Evolutionary conservation across 2,113 vertebrate species (phyloP).

Genomic region (Erythrocercus mccallii): DNA sequence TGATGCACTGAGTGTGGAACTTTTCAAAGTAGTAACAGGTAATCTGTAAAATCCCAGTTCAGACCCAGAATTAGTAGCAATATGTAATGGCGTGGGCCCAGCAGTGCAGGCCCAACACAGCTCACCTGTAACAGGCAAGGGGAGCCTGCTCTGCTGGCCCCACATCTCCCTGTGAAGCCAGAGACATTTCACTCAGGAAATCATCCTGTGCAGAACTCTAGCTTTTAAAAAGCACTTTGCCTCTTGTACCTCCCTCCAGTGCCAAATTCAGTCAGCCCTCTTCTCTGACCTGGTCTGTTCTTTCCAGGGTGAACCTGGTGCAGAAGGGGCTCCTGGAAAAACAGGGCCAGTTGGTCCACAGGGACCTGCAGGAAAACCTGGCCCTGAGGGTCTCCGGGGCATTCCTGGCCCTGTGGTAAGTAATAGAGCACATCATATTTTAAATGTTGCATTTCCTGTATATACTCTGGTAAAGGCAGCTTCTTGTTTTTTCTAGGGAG

Average conservation of each 20-base stretch:
- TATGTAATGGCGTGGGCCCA: background rate
- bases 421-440: background rate
- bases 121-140: background rate
- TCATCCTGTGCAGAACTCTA: background rate
- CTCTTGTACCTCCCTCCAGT: background rate
- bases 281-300: background rate
- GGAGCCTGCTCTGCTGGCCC: background rate
- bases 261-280: background rate
- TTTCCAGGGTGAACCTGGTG: slow-evolving; percentile 88
- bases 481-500: slow-evolving; percentile 78
- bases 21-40: background rate
- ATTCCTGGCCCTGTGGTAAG: slow-evolving; percentile 96
- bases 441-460: background rate
- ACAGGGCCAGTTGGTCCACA: slow-evolving; percentile 95
- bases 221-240: background rate
- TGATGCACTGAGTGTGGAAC: background rate
- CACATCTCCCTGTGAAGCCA: background rate
- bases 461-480: background rate
- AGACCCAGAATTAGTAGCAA: background rate
- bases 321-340: slow-evolving; percentile 92
- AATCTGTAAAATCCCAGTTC: background rate
- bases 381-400: slow-evolving; percentile 92
- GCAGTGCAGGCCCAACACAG: background rate
- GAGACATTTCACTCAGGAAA: background rate
- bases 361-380: slow-evolving; percentile 91